Evolutionary conservation across 2,888 invertebrate genomes (phyloP).

Genomic region (Scaptodrosophila latifasciaeformis): DNA sequence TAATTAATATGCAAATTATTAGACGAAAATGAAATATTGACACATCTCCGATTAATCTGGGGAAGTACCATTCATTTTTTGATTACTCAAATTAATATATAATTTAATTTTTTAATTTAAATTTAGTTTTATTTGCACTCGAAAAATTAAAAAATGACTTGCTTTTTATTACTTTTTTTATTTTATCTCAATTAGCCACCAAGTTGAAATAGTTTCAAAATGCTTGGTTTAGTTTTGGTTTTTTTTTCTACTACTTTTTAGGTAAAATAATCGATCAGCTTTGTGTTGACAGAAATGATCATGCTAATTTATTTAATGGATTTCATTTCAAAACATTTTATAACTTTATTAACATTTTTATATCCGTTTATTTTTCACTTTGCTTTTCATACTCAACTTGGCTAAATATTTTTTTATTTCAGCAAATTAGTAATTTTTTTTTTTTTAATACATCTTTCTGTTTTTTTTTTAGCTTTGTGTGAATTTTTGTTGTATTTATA

Average conservation of each 20-base stretch:
- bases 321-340: neutral
- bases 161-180: no score
- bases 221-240: no score
- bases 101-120: no score
- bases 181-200: no score
- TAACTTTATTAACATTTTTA: constrained; percentile 6
- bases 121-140: no score
- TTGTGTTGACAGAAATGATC: constrained; percentile 3
- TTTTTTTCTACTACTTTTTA: neutral
- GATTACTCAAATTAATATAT: no score
- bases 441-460: constrained; percentile 4
- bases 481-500: constrained; percentile 30
- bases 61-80: no score
- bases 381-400: constrained; percentile 36
- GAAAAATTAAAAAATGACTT: no score
- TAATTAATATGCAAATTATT: no score
- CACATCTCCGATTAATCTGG: no score
- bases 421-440: constrained; percentile 53
- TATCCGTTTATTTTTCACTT: constrained; percentile 14
- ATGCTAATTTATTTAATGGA: constrained; percentile 36
- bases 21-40: no score
- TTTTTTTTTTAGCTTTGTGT: constrained; percentile 33
- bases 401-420: constrained; percentile 15
- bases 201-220: no score
- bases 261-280: neutral